phyloP scores from a whole-genome alignment of 2,888 invertebrate genomes.

The Blera fallax region DNA sequence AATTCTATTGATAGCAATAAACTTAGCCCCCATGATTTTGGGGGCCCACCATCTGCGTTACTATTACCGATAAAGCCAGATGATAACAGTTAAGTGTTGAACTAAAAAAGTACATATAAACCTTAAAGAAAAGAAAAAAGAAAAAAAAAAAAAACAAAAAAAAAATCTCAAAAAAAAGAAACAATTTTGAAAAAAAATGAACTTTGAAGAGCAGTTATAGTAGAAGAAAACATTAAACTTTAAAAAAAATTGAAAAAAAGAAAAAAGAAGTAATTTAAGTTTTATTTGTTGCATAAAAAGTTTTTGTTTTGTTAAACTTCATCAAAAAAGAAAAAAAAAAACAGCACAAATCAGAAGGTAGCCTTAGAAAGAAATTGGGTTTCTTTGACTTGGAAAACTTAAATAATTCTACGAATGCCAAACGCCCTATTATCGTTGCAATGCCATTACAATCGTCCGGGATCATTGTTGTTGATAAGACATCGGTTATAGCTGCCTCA shows the following conservation, averaged over 20 bases:
- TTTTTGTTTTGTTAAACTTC: background rate
- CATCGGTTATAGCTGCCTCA: constrained; percentile 73
- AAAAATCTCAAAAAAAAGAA: constrained; percentile 9
- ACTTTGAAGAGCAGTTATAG: constrained; percentile 53
- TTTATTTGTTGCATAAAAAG: constrained; percentile 20
- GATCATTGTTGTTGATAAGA: constrained; percentile 79
- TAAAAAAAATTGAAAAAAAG: constrained; percentile 21
- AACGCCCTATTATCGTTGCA: constrained; percentile 57
- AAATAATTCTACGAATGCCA: constrained; percentile 45
- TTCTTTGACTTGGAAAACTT: background rate
- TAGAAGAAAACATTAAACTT: constrained; percentile 52
- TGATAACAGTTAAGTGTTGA: constrained; percentile 76
- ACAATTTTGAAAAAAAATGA: constrained; percentile 34
- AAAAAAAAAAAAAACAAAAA: background rate
- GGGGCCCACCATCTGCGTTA: constrained; percentile 79
- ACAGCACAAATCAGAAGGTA: constrained; percentile 6
- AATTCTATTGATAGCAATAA: constrained; percentile 75
- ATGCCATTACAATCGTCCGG: constrained; percentile 79
- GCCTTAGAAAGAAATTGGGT: constrained; percentile 1
- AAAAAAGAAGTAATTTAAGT: constrained; percentile 38
- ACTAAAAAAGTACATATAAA: constrained; percentile 7
- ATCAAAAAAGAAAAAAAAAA: background rate
- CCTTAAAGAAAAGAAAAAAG: background rate
- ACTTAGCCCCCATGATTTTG: constrained; percentile 81
- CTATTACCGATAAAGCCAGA: constrained; percentile 72